Base-by-base conservation (phyloP, 2,888 invertebrate genomes). In the Tubulanus polymorphus region DNA sequence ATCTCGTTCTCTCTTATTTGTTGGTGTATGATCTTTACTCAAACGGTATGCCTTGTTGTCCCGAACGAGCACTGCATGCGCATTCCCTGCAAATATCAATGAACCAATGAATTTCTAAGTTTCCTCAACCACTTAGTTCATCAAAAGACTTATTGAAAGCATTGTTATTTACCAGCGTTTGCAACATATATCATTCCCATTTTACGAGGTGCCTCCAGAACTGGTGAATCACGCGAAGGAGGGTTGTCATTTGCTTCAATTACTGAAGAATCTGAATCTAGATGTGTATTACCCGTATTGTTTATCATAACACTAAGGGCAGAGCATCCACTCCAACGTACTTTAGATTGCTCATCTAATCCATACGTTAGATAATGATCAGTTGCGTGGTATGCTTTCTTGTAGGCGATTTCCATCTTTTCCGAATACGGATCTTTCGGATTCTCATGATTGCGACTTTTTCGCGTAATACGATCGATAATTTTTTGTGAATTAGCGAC, bases 281-380 rank as follows among this genome's bases (percentile, higher is more conserved):
- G 48, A 5, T 53, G 54, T 6, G 29, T 50, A 18, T 57, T 53
- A 35, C 59, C 52, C 1, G 57, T 57, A 48, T 61, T 57, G 48
- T 72, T 67, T 18, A 76, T 64, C 3, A 75, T 56, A 28, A 72
- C 57, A 5, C 71, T 69, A 1, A 69, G 48, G 1, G 74, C 72
- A 2, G 75, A 75, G 54, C 73, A 72, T 3, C 77, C 77, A 62
- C 76, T 76, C 77, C 77, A 77, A 18, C 77, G 60, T 2, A 77
- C 73, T 48, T 67, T 64, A 3, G 76, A 76, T 27, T 63, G 63
- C 56, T 76, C 78, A 58, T 73, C 73, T 57, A 72, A 72, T 2
- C 78, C 78, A 61, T 71, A 72, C 0, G 74, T 73, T 54, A 78
- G 55, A 29, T 74, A 61, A 47, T 67, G 66, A 59, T 78, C 78